phyloP scores from a whole-genome alignment of 2,888 invertebrate genomes.

The Sesia apiformis region DNA sequence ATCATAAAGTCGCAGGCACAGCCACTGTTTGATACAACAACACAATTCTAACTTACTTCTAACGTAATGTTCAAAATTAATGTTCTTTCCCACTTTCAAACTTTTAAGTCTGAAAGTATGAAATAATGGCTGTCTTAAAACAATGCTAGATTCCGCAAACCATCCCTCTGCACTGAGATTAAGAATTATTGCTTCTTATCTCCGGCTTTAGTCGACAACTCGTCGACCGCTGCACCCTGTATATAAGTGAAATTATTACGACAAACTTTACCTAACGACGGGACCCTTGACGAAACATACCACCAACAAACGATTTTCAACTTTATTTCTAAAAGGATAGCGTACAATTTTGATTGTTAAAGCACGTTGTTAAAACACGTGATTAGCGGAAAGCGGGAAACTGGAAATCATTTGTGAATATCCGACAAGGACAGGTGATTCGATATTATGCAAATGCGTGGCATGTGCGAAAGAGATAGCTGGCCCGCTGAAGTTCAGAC shows the following conservation, averaged over 20 bases:
- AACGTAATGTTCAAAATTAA: not conserved
- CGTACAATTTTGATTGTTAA: not conserved
- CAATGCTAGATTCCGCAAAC: conserved; percentile 18
- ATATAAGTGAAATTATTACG: conserved; percentile 65
- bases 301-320: conserved; percentile 20
- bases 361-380: conserved; percentile 15
- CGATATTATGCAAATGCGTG: conserved; percentile 58
- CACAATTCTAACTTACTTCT: too few species aligned
- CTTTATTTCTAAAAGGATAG: conserved; percentile 14
- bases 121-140: conserved; percentile 46
- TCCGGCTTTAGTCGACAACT: conserved; percentile 51
- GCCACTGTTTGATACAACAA: too few species aligned
- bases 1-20: too few species aligned
- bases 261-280: conserved; percentile 49
- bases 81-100: not conserved
- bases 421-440: conserved; percentile 63
- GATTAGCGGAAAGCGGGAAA: conserved; percentile 68
- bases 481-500: conserved; percentile 44
- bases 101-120: conserved; percentile 9
- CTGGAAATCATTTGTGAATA: conserved; percentile 70
- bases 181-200: conserved; percentile 67
- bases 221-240: conserved; percentile 44
- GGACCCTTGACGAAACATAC: conserved; percentile 25
- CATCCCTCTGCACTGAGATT: conserved; percentile 36
- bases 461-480: conserved; percentile 40